Evolutionary conservation across 1,140 invertebrate species (phyloP).

Genomic region (Pentalonia nigronervosa): DNA sequence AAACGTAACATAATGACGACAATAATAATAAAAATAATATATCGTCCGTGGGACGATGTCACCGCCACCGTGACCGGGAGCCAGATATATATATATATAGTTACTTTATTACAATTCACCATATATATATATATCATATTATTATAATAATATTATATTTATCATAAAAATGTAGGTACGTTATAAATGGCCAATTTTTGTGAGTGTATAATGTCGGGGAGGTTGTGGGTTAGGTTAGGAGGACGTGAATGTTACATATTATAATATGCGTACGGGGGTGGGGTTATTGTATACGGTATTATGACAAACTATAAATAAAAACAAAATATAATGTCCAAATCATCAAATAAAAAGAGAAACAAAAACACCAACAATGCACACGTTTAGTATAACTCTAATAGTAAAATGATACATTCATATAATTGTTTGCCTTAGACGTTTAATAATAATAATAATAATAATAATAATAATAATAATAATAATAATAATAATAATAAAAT

Average conservation of each 20-base stretch:
- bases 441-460: constrained; percentile 56
- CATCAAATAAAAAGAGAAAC: constrained; percentile 44
- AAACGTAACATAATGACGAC: constrained; percentile 32
- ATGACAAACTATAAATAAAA: constrained; percentile 37
- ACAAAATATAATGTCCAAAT: constrained; percentile 22
- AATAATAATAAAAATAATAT: neutral
- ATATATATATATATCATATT: too few relatives aligned
- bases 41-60: neutral
- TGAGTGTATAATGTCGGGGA: neutral
- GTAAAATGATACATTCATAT: constrained; percentile 59
- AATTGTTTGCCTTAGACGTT: constrained; percentile 59
- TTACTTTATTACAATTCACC: neutral
- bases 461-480: constrained; percentile 59
- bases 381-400: constrained; percentile 58
- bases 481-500: constrained; percentile 59
- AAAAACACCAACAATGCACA: constrained; percentile 59
- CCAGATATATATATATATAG: neutral
- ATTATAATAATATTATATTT: too few relatives aligned
- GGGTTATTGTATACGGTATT: neutral
- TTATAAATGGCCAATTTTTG: neutral
- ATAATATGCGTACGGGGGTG: neutral
- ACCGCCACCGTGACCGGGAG: neutral
- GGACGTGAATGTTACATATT: constrained; percentile 2
- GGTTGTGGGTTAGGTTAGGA: too few relatives aligned
- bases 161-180: neutral